Conservation (phyloP, 2,113 vertebrate species). For the Rhinolophus ferrumequinum region DNA sequence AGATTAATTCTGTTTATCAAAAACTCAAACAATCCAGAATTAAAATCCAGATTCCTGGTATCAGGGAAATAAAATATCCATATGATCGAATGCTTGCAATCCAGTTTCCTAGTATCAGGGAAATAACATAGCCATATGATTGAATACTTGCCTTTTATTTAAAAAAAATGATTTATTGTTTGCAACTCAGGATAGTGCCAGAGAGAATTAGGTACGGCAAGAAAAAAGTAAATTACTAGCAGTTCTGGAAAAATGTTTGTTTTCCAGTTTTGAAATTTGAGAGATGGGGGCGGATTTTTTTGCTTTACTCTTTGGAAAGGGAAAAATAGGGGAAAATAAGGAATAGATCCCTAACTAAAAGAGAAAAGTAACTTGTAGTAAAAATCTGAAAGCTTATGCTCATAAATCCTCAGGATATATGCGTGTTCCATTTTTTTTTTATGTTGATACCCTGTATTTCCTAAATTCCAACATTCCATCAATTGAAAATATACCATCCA, state of each 20-base stretch:
- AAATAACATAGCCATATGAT: neutral
- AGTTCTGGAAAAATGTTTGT: neutral
- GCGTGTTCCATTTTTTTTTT: neutral
- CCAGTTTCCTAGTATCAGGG: neutral
- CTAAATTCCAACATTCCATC: neutral
- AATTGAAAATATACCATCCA: neutral
- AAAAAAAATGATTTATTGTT: neutral
- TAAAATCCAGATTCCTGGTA: neutral
- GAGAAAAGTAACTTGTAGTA: neutral
- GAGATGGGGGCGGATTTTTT: neutral
- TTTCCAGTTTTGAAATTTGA: neutral
- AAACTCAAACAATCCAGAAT: neutral
- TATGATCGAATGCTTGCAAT: neutral
- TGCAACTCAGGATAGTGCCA: neutral
- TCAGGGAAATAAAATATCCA: neutral
- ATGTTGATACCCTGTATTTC: neutral
- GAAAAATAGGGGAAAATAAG: neutral
- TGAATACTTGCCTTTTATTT: neutral
- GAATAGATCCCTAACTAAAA: neutral
- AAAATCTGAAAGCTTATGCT: neutral
- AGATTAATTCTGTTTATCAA: neutral
- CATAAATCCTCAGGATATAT: neutral
- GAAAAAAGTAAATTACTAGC: neutral
- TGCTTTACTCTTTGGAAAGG: neutral
- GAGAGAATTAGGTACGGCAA: neutral